Evolutionary conservation across 35 echinoderm and acorn worm species (phyloP).

Genomic region (Ptychodera flava): DNA sequence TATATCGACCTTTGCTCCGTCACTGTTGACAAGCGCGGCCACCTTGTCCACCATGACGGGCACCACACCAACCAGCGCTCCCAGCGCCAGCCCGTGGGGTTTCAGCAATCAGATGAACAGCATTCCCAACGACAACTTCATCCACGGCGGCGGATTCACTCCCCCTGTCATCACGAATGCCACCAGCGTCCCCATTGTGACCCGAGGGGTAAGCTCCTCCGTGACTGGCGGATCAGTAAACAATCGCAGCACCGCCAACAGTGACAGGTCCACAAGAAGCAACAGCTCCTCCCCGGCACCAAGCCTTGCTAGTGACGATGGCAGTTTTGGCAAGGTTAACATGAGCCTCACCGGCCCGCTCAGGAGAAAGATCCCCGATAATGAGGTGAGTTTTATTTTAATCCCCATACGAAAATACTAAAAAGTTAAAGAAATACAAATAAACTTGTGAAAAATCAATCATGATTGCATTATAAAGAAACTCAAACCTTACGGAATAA

Average conservation of each 20-base stretch:
- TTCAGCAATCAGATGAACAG: constrained; percentile 87
- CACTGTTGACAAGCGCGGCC: constrained; percentile 27
- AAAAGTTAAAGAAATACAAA: no score
- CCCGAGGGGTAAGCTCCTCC: no score
- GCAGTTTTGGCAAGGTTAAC: not conserved
- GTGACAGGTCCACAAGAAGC: not conserved
- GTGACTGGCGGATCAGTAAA: not conserved
- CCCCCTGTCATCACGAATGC: constrained; percentile 58
- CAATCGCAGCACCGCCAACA: not conserved
- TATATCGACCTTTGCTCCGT: constrained; percentile 71
- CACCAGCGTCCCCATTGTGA: not conserved
- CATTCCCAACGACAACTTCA: constrained; percentile 64
- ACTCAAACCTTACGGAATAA: no score
- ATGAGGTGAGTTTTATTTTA: constrained; percentile 72
- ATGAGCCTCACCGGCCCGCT: not conserved
- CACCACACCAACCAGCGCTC: constrained; percentile 40
- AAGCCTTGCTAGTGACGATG: not conserved
- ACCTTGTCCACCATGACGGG: constrained; percentile 29
- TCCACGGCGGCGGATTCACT: constrained; percentile 79
- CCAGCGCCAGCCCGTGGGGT: constrained; percentile 73
- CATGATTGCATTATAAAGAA: no score
- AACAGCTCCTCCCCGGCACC: not conserved
- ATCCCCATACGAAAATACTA: no score
- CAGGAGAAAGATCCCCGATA: constrained; percentile 59
- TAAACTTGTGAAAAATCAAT: no score